Evolutionary conservation across 2,797 vertebrate genomes (phyloP).

Genomic region (Sternarchorhynchus goeldii): DNA sequence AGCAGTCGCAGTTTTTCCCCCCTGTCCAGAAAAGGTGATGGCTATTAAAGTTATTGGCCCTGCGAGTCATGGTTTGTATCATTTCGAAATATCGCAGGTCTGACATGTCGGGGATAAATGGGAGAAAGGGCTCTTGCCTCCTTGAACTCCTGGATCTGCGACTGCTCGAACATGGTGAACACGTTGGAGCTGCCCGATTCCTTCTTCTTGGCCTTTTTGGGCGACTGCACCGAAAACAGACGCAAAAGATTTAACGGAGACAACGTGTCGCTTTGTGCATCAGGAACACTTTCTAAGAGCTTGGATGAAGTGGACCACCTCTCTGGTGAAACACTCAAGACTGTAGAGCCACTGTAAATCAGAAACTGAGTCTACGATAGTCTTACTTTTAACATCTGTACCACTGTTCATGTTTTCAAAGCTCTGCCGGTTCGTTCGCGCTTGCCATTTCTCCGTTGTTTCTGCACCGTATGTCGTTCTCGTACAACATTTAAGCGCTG

Average conservation of each 20-base stretch:
- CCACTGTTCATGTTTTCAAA: no score
- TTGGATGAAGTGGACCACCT: no score
- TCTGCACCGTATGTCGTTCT: background rate
- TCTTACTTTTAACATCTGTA: no score
- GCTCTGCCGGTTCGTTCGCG: no score
- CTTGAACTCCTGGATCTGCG: constrained; percentile 91
- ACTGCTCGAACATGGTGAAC: constrained; percentile 91
- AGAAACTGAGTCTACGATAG: no score
- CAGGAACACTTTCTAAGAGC: background rate
- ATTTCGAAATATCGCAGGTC: constrained; percentile 18
- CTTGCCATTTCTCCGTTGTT: background rate
- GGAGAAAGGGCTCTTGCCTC: constrained; percentile 71
- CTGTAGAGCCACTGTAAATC: no score
- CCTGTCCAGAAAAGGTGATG: constrained; percentile 12
- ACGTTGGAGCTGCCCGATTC: constrained; percentile 83
- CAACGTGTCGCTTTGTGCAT: background rate
- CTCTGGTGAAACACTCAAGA: no score
- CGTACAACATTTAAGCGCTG: background rate
- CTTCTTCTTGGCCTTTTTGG: constrained; percentile 86
- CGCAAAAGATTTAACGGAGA: background rate
- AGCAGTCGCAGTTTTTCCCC: constrained; percentile 21
- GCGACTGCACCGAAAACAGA: constrained; percentile 68
- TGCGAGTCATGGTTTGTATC: constrained; percentile 37
- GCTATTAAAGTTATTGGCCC: constrained; percentile 25
- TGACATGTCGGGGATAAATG: constrained; percentile 10